A percentile compares a stretch with the other conserved stretches of the same genome.
Evolutionary conservation across 2,113 vertebrate genomes (phyloP).

Genomic region (Passerina amoena): DNA sequence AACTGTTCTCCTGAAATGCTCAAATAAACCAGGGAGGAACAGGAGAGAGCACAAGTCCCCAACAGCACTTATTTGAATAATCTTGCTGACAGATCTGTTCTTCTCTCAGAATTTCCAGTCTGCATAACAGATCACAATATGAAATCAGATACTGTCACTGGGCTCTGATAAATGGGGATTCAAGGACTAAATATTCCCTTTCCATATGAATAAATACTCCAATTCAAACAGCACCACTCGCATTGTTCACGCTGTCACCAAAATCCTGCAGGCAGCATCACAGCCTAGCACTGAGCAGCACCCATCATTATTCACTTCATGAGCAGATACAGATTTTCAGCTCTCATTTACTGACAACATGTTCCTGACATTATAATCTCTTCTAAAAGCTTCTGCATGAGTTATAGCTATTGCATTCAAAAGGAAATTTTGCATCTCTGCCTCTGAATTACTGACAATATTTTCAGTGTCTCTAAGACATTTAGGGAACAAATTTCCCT

Average conservation of each 20-base stretch:
- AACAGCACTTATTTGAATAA: slow-evolving; percentile 31
- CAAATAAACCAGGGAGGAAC: not conserved
- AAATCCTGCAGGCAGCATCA: slow-evolving; percentile 29
- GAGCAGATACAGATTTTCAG: not conserved
- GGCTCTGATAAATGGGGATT: not conserved
- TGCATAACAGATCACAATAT: not conserved
- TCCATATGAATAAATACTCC: not conserved
- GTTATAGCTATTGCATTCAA: not conserved
- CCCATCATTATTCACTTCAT: not conserved
- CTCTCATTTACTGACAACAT: not conserved
- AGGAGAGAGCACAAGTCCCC: not conserved
- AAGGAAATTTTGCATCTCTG: not conserved
- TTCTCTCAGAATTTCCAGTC: slow-evolving; percentile 7
- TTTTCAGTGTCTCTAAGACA: not conserved
- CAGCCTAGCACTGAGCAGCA: not conserved
- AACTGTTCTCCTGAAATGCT: not conserved
- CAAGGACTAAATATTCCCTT: slow-evolving; percentile 3
- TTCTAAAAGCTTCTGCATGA: slow-evolving; percentile 4
- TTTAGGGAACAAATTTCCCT: not conserved
- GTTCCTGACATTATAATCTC: not conserved
- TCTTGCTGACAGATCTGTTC: slow-evolving; percentile 48
- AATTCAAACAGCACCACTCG: not conserved
- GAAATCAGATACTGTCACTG: slow-evolving; percentile 6
- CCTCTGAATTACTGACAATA: not conserved
- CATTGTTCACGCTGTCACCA: slow-evolving; percentile 26